phyloP scores from a whole-genome alignment of 2,888 invertebrate genomes.

The Drosophila sordidapex region DNA sequence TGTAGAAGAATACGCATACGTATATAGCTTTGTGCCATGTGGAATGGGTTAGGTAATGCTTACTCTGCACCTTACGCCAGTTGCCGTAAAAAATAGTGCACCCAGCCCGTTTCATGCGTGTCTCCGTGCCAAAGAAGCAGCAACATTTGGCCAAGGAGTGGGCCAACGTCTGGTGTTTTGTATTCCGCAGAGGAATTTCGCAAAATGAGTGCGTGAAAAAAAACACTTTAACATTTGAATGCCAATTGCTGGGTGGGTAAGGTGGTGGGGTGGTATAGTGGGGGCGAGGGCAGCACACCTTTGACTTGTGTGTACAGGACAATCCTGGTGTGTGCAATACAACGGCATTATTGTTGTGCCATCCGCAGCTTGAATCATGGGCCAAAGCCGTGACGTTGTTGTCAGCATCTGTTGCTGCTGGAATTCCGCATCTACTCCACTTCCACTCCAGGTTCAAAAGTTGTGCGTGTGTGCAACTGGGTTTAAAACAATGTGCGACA shows the following conservation, averaged over 20 bases:
- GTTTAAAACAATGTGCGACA: conserved; percentile 76
- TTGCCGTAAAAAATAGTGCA: conserved; percentile 37
- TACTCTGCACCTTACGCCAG: conserved; percentile 5
- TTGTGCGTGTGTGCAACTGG: conserved; percentile 24
- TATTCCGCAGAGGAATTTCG: conserved; percentile 60
- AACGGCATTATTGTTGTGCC: conserved; percentile 51
- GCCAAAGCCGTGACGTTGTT: conserved; percentile 77
- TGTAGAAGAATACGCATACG: conserved; percentile 29
- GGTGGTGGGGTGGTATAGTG: not conserved
- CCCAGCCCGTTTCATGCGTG: conserved; percentile 8
- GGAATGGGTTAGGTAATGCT: conserved; percentile 12
- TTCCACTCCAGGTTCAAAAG: conserved; percentile 17
- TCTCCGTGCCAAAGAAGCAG: not conserved
- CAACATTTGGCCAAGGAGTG: conserved; percentile 8
- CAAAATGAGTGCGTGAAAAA: conserved; percentile 78
- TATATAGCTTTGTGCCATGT: conserved; percentile 1
- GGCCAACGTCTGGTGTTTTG: conserved; percentile 52
- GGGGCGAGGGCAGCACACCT: conserved; percentile 16
- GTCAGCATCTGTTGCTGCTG: conserved; percentile 79
- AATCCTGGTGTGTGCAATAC: conserved; percentile 35
- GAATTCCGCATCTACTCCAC: conserved; percentile 18
- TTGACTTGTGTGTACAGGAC: conserved; percentile 29
- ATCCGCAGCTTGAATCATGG: conserved; percentile 63
- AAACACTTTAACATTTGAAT: conserved; percentile 81
- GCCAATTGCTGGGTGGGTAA: conserved; percentile 63